These are phyloP conservation scores for Lota lota DNA, from an alignment of 2,113 vertebrate genomes.

Conservation along the genomic window DNA sequence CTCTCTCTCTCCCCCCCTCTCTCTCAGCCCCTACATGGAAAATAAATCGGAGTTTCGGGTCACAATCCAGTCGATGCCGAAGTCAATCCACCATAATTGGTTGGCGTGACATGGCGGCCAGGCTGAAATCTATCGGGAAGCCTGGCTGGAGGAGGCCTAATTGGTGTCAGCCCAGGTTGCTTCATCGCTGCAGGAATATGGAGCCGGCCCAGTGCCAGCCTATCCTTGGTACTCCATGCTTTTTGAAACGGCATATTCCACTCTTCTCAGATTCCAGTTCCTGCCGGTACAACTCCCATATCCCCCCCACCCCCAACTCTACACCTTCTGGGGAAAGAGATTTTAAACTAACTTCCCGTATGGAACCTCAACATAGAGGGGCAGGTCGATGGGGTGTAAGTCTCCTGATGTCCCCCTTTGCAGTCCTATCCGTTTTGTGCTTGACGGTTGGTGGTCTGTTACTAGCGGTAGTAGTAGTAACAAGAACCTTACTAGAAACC, in stretches of 20 bases:
- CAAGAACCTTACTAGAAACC: no score
- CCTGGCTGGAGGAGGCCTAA: conserved; percentile 62
- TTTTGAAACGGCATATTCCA: conserved; percentile 31
- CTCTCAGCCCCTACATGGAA: conserved; percentile 52
- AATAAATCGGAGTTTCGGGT: conserved; percentile 77
- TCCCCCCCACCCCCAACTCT: conserved; percentile 3
- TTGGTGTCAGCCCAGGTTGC: conserved; percentile 75
- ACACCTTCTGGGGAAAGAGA: no score
- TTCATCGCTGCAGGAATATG: conserved; percentile 43
- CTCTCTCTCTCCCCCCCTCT: no score
- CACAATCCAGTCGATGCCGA: conserved; percentile 70
- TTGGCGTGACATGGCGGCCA: conserved; percentile 58
- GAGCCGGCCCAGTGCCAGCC: conserved; percentile 41
- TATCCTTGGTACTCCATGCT: conserved; percentile 35
- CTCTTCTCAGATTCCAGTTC: conserved; percentile 24
- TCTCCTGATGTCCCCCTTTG: no score
- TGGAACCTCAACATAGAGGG: no score
- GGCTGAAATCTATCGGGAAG: conserved; percentile 63
- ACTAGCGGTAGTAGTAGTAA: no score
- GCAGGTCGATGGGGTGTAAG: no score
- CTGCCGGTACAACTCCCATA: conserved; percentile 9
- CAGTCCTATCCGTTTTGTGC: no score
- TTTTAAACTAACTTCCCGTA: no score
- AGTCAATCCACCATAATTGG: conserved; percentile 75
- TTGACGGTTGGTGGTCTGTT: no score